phyloP scores from a whole-genome alignment of 1,140 invertebrate genomes.

The Papilio machaon region DNA sequence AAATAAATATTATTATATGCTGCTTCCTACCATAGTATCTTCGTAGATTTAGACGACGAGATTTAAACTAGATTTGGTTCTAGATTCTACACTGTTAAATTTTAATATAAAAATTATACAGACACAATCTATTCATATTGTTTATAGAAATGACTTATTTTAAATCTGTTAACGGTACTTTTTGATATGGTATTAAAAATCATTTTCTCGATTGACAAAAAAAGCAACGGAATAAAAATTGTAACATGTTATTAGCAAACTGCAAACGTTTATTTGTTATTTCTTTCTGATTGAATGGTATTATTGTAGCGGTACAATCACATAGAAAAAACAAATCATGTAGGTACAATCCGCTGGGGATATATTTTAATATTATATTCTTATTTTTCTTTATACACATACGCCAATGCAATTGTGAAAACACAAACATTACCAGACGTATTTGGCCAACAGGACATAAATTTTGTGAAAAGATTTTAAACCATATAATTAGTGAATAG shows the following conservation, averaged over 20 bases:
- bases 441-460: not conserved
- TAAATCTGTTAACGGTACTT: too few species aligned
- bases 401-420: not conserved
- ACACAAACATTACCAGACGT: not conserved
- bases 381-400: not conserved
- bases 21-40: not conserved
- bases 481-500: too few species aligned
- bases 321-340: not conserved
- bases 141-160: too few species aligned
- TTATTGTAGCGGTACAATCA: not conserved
- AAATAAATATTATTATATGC: not conserved
- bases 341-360: not conserved
- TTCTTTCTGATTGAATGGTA: not conserved
- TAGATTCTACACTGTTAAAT: not conserved
- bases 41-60: not conserved
- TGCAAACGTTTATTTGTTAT: not conserved
- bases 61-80: not conserved
- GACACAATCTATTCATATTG: too few species aligned
- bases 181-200: not conserved
- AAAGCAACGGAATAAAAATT: not conserved
- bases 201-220: not conserved
- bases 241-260: not conserved
- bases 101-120: not conserved
- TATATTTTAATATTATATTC: not conserved
- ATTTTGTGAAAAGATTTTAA: too few species aligned